Percentiles rank a stretch among this genome's conserved stretches.
Conservation (phyloP, 2,888 invertebrate species). For the Lucinisca nassula region DNA sequence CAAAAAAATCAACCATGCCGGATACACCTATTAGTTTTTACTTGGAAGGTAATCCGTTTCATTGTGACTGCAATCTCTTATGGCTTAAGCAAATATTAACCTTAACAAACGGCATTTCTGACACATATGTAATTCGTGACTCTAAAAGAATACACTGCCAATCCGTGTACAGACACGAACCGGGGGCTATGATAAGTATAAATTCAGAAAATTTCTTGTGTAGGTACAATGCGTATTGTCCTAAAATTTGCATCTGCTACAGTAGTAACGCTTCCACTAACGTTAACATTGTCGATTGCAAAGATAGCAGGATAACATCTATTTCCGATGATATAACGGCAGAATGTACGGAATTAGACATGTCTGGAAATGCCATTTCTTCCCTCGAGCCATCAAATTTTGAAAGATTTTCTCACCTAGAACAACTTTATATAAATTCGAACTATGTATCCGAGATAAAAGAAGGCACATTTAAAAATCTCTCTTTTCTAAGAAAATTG, state of each 20-base stretch:
- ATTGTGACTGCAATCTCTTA: background rate
- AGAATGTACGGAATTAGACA: background rate
- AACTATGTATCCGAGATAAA: slow-evolving; percentile 18
- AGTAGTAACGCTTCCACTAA: background rate
- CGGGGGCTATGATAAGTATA: background rate
- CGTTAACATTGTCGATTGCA: background rate
- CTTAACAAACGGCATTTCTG: background rate
- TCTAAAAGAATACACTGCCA: background rate
- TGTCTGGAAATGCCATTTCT: background rate
- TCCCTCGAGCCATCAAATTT: background rate
- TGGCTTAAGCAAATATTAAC: background rate
- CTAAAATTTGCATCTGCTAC: background rate
- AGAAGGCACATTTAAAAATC: slow-evolving; percentile 28
- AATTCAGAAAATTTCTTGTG: background rate
- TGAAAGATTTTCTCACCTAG: background rate
- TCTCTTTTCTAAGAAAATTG: slow-evolving; percentile 16
- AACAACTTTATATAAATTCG: background rate
- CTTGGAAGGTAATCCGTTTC: background rate
- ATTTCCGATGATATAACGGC: background rate
- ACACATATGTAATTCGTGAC: background rate
- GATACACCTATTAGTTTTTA: background rate
- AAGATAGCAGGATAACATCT: background rate
- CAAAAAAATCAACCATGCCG: background rate
- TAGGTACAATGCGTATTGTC: background rate
- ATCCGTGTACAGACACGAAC: background rate